Evolutionary conservation across 1,140 invertebrate species (phyloP).

Genomic region (Drosophila saltans): DNA sequence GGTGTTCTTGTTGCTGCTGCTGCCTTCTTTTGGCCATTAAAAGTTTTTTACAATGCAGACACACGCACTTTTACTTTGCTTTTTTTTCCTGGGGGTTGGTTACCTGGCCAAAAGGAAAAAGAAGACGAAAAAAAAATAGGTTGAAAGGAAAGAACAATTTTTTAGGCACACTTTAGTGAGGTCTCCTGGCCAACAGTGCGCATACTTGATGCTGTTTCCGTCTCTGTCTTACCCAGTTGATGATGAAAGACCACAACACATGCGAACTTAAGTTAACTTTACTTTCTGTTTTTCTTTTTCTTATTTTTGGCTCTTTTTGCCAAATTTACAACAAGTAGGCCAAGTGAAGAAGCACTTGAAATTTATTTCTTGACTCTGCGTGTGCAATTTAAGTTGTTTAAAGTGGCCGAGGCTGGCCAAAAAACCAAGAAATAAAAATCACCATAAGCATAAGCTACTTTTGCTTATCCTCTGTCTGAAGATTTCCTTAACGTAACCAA

Average conservation of each 20-base stretch:
- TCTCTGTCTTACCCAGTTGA: slow-evolving; percentile 16
- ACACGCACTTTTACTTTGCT: slow-evolving; percentile 66
- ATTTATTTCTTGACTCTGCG: slow-evolving; percentile 42
- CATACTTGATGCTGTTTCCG: slow-evolving; percentile 66
- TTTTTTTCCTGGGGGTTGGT: slow-evolving; percentile 3
- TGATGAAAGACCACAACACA: slow-evolving; percentile 79
- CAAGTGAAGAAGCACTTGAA: slow-evolving; percentile 75
- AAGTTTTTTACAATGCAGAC: slow-evolving; percentile 80
- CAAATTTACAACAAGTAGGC: slow-evolving; percentile 70
- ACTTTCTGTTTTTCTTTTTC: slow-evolving; percentile 10
- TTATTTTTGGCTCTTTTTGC: slow-evolving; percentile 6
- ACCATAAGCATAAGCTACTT: slow-evolving; percentile 64
- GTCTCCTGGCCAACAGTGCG: slow-evolving; percentile 67
- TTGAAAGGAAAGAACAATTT: slow-evolving; percentile 16
- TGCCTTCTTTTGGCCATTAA: slow-evolving; percentile 62
- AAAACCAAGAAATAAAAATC: slow-evolving; percentile 11
- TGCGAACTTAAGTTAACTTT: slow-evolving; percentile 66
- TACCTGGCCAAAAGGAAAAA: not conserved
- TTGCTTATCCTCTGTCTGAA: not conserved
- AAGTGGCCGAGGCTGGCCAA: slow-evolving; percentile 35
- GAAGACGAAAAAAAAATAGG: not conserved
- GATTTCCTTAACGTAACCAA: not conserved
- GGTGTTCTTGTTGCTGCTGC: not conserved
- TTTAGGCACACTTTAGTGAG: slow-evolving; percentile 42
- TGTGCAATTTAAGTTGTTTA: slow-evolving; percentile 59